These are phyloP conservation scores for Pyrocephalus nanus DNA, from an alignment of 2,797 vertebrate genomes.

Conservation along the genomic window DNA sequence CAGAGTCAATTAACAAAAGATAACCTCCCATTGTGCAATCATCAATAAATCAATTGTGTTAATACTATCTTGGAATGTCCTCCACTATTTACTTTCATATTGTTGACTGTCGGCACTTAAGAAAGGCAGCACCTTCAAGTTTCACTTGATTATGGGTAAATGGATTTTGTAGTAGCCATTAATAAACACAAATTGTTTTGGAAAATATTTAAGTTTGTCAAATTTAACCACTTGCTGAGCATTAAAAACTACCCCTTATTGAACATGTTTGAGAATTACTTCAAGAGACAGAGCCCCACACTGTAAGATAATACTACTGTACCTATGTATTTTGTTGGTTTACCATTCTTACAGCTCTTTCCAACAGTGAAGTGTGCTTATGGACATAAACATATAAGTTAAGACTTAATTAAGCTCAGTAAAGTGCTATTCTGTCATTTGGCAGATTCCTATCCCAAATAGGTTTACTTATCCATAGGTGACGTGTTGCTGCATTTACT, in stretches of 20 bases:
- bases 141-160: constrained; percentile 64
- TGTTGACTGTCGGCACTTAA: constrained; percentile 79
- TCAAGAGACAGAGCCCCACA: constrained; percentile 18
- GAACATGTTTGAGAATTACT: not conserved
- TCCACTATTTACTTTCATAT: constrained; percentile 79
- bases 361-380: not conserved
- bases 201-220: constrained; percentile 65
- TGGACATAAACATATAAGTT: not conserved
- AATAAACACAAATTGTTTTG: constrained; percentile 66
- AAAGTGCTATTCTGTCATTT: not conserved
- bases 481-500: not conserved
- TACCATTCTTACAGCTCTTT: not conserved
- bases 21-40: constrained; percentile 84
- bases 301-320: constrained; percentile 1
- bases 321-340: constrained; percentile 52
- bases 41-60: constrained; percentile 86
- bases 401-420: constrained; percentile 11
- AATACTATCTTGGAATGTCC: constrained; percentile 83
- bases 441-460: not conserved
- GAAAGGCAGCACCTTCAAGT: constrained; percentile 70
- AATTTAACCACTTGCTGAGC: constrained; percentile 52
- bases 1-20: constrained; percentile 84
- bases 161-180: constrained; percentile 72
- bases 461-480: not conserved
- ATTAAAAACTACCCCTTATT: not conserved